phyloP scores from a whole-genome alignment of 1,140 invertebrate species.

The Polyergus mexicanus region DNA sequence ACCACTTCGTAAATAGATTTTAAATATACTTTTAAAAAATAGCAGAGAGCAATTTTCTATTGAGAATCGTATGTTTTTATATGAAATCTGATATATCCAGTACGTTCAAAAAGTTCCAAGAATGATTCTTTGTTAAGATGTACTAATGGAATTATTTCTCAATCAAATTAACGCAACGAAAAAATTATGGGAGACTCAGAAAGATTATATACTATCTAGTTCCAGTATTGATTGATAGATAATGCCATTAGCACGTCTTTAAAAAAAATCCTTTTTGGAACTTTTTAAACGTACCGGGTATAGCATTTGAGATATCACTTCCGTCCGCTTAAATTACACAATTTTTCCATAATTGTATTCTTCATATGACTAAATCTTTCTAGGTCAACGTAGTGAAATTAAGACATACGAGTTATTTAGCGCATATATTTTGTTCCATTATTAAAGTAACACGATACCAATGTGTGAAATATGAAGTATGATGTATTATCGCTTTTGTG shows the following conservation, averaged over 20 bases:
- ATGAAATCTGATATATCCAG: not conserved
- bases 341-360: constrained; percentile 25
- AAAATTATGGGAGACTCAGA: too few relatives aligned
- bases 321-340: not conserved
- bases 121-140: too few relatives aligned
- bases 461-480: not conserved
- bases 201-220: too few relatives aligned
- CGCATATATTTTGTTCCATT: constrained; percentile 15
- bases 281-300: too few relatives aligned
- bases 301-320: constrained; percentile 16
- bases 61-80: not conserved
- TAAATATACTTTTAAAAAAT: constrained; percentile 36
- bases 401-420: constrained; percentile 48
- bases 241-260: too few relatives aligned
- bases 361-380: constrained; percentile 26
- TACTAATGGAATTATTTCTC: too few relatives aligned
- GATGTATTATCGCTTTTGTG: not conserved
- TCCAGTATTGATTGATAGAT: too few relatives aligned
- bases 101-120: too few relatives aligned
- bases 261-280: too few relatives aligned
- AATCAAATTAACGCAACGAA: too few relatives aligned
- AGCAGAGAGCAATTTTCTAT: not conserved
- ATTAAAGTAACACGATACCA: constrained; percentile 19
- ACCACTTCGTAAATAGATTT: not conserved
- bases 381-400: constrained; percentile 44